phyloP scores from a whole-genome alignment of 1,140 invertebrate species.

The Aphaenogaster floridana region DNA sequence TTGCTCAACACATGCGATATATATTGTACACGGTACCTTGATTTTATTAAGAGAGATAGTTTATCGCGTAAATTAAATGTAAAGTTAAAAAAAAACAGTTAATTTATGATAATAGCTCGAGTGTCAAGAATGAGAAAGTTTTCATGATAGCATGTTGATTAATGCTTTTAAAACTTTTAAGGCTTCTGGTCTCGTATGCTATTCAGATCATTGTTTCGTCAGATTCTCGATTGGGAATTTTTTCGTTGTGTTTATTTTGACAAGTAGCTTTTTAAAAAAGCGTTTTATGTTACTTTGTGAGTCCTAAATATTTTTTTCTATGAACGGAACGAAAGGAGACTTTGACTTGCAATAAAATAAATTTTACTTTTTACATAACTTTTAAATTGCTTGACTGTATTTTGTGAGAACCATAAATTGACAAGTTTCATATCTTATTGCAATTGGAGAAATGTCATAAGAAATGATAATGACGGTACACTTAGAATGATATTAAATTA shows the following conservation, averaged over 20 bases:
- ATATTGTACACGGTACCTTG: slow-evolving; percentile 47
- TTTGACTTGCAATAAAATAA: slow-evolving; percentile 8
- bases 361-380: slow-evolving; percentile 43
- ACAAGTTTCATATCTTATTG: slow-evolving; percentile 36
- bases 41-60: slow-evolving; percentile 34
- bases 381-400: slow-evolving; percentile 60
- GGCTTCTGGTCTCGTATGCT: not conserved
- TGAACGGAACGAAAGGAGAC: not conserved
- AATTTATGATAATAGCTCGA: slow-evolving; percentile 18
- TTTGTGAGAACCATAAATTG: slow-evolving; percentile 1
- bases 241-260: slow-evolving; percentile 18
- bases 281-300: slow-evolving; percentile 20
- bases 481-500: slow-evolving; percentile 60
- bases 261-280: slow-evolving; percentile 1
- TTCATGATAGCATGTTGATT: slow-evolving; percentile 4
- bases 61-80: slow-evolving; percentile 27
- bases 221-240: slow-evolving; percentile 13
- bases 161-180: slow-evolving; percentile 37
- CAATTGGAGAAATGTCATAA: slow-evolving; percentile 45
- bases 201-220: slow-evolving; percentile 22
- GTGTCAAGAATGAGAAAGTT: slow-evolving; percentile 21
- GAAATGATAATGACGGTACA: slow-evolving; percentile 13
- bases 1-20: slow-evolving; percentile 62
- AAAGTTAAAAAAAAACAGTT: slow-evolving; percentile 38
- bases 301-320: not conserved